A percentile compares a stretch with the other conserved stretches of the same genome.
Conservation (phyloP, 2,113 vertebrate genomes). For the Sapayoa aenigma region DNA sequence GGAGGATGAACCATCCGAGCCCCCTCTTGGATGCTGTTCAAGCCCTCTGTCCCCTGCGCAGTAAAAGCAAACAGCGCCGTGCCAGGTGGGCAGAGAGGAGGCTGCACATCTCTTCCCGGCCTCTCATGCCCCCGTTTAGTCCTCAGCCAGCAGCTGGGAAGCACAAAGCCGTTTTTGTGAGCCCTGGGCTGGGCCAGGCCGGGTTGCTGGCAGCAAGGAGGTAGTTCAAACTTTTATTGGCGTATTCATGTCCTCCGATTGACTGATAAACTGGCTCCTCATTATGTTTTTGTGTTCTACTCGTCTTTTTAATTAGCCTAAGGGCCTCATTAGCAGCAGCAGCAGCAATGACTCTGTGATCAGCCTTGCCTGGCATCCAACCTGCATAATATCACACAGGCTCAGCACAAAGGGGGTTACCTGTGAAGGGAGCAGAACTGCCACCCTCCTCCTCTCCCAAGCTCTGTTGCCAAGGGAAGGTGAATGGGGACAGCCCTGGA, state of each 20-base stretch:
- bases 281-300: slow-evolving; percentile 65
- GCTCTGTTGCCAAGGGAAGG: not conserved
- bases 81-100: not conserved
- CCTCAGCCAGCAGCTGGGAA: not conserved
- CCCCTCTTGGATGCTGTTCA: not conserved
- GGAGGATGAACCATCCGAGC: not conserved
- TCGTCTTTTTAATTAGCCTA: slow-evolving; percentile 71
- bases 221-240: slow-evolving; percentile 51
- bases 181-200: not conserved
- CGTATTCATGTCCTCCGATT: slow-evolving; percentile 48
- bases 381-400: not conserved
- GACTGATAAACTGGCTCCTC: slow-evolving; percentile 66
- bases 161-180: not conserved
- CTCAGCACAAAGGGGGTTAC: not conserved
- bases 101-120: accelerated
- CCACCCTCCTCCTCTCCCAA: not conserved
- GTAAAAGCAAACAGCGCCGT: accelerated
- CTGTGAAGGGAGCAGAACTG: not conserved
- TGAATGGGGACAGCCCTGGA: not conserved
- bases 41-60: not conserved
- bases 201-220: not conserved
- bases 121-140: accelerated
- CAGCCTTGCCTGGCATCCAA: slow-evolving; percentile 57
- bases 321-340: slow-evolving; percentile 68
- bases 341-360: slow-evolving; percentile 58